Evolutionary conservation across 2,888 invertebrate species (phyloP).

Genomic region (Lysandra bellargus): DNA sequence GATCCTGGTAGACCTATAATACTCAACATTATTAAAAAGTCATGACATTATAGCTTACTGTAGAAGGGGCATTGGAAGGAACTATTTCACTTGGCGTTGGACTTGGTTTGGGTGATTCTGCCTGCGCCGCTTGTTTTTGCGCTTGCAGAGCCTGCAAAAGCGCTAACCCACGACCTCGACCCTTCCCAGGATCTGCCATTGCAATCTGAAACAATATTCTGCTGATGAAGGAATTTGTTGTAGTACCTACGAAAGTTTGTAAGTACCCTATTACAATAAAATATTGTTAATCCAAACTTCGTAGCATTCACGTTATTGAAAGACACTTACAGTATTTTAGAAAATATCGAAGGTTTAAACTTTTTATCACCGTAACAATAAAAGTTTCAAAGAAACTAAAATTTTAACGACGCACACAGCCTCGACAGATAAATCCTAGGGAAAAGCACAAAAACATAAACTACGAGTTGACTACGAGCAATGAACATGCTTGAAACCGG

Average conservation of each 20-base stretch:
- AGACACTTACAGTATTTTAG: background rate
- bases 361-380: background rate
- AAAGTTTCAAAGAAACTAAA: background rate
- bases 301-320: background rate
- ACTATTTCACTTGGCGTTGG: conserved; percentile 50
- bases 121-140: conserved; percentile 51
- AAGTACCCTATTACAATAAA: background rate
- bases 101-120: conserved; percentile 48
- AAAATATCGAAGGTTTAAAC: background rate
- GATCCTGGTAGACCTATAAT: no score
- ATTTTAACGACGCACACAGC: background rate
- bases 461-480: background rate
- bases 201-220: conserved; percentile 39
- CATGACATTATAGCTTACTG: background rate
- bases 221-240: background rate
- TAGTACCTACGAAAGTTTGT: background rate
- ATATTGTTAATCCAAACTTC: background rate
- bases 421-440: background rate
- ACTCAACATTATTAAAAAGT: background rate
- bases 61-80: conserved; percentile 36
- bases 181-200: conserved; percentile 62
- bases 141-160: conserved; percentile 61
- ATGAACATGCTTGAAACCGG: background rate
- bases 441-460: background rate
- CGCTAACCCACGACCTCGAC: conserved; percentile 67